Percentiles rank a stretch among this genome's conserved stretches.
Evolutionary conservation across 2,797 vertebrate species (phyloP).

Genomic region (Acanthis flammea): DNA sequence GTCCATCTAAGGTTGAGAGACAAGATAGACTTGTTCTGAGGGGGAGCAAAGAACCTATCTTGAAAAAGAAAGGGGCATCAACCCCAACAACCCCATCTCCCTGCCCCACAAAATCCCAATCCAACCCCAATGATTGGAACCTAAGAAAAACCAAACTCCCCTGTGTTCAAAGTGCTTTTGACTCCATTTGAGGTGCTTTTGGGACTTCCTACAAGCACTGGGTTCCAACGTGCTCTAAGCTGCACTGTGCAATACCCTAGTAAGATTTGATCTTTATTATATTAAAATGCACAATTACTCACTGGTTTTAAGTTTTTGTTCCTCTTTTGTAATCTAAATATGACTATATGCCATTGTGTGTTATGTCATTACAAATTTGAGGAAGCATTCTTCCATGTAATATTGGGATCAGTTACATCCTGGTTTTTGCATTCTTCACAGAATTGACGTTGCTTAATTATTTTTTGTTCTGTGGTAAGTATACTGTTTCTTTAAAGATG

Average conservation of each 20-base stretch:
- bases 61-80: not conserved
- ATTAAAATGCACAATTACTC: not conserved
- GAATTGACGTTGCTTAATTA: not conserved
- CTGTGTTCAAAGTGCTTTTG: not conserved
- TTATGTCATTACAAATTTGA: not conserved
- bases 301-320: not conserved
- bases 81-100: rapidly evolving
- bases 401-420: not conserved
- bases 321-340: not conserved
- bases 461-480: not conserved
- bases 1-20: not conserved
- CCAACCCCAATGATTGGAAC: not conserved
- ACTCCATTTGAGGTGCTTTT: not conserved
- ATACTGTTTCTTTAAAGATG: not conserved
- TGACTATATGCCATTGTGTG: not conserved
- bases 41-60: not conserved
- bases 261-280: not conserved
- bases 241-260: not conserved
- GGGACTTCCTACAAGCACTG: not conserved
- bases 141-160: rapidly evolving
- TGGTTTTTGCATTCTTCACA: not conserved
- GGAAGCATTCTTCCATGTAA: not conserved
- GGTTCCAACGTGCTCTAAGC: not conserved
- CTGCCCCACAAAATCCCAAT: rapidly evolving
- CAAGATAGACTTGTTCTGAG: slow-evolving; percentile 32